Percentiles rank a stretch among this genome's conserved stretches.
Conservation (phyloP, 2,888 invertebrate species). For the Noctua fimbriata region DNA sequence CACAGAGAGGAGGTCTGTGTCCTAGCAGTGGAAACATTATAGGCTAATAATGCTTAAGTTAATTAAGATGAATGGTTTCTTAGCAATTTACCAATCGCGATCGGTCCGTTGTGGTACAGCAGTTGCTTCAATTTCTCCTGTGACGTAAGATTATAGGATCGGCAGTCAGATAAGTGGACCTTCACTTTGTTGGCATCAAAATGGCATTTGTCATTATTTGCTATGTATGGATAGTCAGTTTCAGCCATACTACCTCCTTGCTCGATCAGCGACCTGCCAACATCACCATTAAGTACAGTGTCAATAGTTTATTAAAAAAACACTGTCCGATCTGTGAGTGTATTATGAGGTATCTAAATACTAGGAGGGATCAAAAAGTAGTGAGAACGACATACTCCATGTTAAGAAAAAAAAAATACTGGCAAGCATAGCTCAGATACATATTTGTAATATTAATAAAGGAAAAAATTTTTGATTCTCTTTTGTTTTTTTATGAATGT, state of each 20-base stretch:
- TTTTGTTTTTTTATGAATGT: too few relatives aligned
- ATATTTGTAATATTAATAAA: too few relatives aligned
- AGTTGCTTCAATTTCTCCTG: conserved; percentile 80
- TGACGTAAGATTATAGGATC: conserved; percentile 63
- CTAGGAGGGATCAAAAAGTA: too few relatives aligned
- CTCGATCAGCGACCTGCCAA: conserved; percentile 33
- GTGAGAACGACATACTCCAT: too few relatives aligned
- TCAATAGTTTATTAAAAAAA: neutral
- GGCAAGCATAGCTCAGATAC: too few relatives aligned
- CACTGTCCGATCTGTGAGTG: too few relatives aligned
- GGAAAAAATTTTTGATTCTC: too few relatives aligned
- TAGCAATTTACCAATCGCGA: conserved; percentile 45
- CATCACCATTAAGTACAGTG: neutral
- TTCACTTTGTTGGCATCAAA: conserved; percentile 34
- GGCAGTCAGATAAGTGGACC: conserved; percentile 27
- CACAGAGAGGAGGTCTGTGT: too few relatives aligned
- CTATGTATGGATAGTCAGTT: conserved; percentile 64
- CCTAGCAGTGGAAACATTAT: too few relatives aligned
- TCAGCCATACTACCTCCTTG: conserved; percentile 58
- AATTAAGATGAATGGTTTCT: neutral
- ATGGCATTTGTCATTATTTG: neutral
- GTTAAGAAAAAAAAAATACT: too few relatives aligned
- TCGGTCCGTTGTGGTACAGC: conserved; percentile 43
- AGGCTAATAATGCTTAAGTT: too few relatives aligned
- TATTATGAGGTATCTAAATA: too few relatives aligned